Evolutionary conservation across 1,140 invertebrate species (phyloP).

Genomic region (Alviniconcha marisindica): DNA sequence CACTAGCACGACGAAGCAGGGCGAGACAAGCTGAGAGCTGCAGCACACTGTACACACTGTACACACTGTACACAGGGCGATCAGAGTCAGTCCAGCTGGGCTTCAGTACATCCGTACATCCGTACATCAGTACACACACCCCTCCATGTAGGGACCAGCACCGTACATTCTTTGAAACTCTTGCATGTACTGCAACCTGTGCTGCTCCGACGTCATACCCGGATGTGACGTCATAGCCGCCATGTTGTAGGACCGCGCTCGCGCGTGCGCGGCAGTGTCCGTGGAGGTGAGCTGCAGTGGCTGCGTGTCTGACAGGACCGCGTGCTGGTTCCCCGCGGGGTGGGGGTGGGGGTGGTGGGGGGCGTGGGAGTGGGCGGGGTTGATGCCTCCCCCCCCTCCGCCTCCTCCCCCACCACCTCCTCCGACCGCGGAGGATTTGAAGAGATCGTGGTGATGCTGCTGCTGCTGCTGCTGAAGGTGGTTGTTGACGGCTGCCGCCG

Average conservation of each 20-base stretch:
- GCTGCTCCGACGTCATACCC: slow-evolving; percentile 57
- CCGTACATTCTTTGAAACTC: slow-evolving; percentile 70
- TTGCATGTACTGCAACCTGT: slow-evolving; percentile 69
- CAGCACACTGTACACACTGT: too few species aligned
- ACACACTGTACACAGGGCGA: too few species aligned
- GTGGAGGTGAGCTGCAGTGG: slow-evolving; percentile 23
- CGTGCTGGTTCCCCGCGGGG: background rate
- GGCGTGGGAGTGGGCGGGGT: slow-evolving; percentile 1
- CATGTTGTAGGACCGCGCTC: slow-evolving; percentile 33
- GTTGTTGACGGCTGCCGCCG: background rate
- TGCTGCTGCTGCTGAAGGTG: background rate
- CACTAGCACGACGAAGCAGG: too few species aligned
- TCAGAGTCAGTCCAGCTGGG: too few species aligned
- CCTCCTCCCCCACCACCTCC: background rate
- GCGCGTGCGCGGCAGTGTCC: slow-evolving; percentile 17
- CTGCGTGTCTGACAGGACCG: slow-evolving; percentile 12
- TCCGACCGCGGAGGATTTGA: background rate
- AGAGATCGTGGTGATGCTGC: slow-evolving; percentile 27
- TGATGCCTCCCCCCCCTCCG: background rate
- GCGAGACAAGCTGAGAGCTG: too few species aligned
- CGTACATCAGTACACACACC: slow-evolving; percentile 66
- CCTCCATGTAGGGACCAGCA: slow-evolving; percentile 69
- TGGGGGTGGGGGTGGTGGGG: slow-evolving; percentile 3
- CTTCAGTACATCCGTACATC: too few species aligned
- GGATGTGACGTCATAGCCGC: slow-evolving; percentile 40